Percentiles rank a stretch among this genome's conserved stretches.
These are phyloP conservation scores for Andrena hattorfiana DNA, from an alignment of 2,888 invertebrate species.

Conservation along the genomic window DNA sequence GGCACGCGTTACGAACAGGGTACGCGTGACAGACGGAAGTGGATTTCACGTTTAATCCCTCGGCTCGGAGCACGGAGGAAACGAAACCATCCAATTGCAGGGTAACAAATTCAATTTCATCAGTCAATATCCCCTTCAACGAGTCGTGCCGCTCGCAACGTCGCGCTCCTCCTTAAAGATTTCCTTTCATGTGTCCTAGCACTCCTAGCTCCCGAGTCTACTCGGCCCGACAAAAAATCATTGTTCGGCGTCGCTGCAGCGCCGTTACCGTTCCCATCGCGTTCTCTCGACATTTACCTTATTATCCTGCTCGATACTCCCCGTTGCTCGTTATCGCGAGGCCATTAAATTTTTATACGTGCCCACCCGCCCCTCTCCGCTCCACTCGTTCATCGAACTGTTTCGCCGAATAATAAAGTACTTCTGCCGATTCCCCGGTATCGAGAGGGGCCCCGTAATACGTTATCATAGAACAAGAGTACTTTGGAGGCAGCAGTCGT, in stretches of 20 bases:
- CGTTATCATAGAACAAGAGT: constrained; percentile 67
- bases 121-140: constrained; percentile 24
- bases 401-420: constrained; percentile 60
- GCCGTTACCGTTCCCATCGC: constrained; percentile 34
- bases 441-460: constrained; percentile 58
- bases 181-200: background rate
- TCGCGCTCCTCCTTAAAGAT: background rate
- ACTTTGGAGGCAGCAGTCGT: constrained; percentile 51
- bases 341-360: constrained; percentile 50
- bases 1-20: background rate
- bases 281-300: constrained; percentile 50
- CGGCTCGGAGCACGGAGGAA: background rate
- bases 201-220: background rate
- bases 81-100: constrained; percentile 21
- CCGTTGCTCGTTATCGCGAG: constrained; percentile 54
- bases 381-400: constrained; percentile 29
- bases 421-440: constrained; percentile 43
- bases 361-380: background rate
- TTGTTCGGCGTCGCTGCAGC: constrained; percentile 30
- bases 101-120: constrained; percentile 31
- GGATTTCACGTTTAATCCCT: constrained; percentile 15
- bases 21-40: background rate
- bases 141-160: background rate
- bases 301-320: constrained; percentile 47
- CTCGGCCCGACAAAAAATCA: background rate